These are phyloP conservation scores for Hyla sarda DNA, from an alignment of 2,113 vertebrate genomes.

Conservation along the genomic window DNA sequence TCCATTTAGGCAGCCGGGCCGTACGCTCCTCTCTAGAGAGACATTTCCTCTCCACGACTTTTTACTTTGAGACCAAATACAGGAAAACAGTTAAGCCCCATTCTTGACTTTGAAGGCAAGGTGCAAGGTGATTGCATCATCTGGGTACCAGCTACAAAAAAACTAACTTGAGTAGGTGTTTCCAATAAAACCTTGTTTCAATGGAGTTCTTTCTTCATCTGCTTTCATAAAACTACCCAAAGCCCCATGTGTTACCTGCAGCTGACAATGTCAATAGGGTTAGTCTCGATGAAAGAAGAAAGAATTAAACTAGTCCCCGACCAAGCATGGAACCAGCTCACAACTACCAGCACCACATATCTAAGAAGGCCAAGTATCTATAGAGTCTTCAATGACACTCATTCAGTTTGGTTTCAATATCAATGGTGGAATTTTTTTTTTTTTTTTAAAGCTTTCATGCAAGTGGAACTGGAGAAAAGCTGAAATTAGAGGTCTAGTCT, in stretches of 20 bases:
- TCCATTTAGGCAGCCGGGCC: conserved; percentile 14
- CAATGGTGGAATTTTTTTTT: no score
- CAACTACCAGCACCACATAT: neutral
- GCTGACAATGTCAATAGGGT: neutral
- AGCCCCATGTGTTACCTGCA: neutral
- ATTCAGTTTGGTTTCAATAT: no score
- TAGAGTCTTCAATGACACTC: no score
- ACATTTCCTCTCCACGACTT: conserved; percentile 10
- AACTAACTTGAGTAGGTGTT: conserved; percentile 32
- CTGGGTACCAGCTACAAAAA: conserved; percentile 23
- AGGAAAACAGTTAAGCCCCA: conserved; percentile 10
- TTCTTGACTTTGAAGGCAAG: conserved; percentile 30
- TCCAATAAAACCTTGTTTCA: neutral
- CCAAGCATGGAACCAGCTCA: neutral
- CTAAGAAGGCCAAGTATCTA: neutral
- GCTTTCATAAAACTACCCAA: neutral
- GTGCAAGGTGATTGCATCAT: conserved; percentile 30
- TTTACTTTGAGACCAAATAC: conserved; percentile 16
- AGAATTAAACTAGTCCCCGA: neutral
- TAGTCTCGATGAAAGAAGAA: neutral
- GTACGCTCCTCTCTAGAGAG: conserved; percentile 27
- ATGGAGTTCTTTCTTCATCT: conserved; percentile 14
- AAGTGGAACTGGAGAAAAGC: no score
- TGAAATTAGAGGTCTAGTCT: no score
- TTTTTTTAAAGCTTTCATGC: no score